Percentiles rank a stretch among this genome's conserved stretches.
Evolutionary conservation across 2,113 vertebrate species (phyloP).

Genomic region (Tachysurus vachellii): DNA sequence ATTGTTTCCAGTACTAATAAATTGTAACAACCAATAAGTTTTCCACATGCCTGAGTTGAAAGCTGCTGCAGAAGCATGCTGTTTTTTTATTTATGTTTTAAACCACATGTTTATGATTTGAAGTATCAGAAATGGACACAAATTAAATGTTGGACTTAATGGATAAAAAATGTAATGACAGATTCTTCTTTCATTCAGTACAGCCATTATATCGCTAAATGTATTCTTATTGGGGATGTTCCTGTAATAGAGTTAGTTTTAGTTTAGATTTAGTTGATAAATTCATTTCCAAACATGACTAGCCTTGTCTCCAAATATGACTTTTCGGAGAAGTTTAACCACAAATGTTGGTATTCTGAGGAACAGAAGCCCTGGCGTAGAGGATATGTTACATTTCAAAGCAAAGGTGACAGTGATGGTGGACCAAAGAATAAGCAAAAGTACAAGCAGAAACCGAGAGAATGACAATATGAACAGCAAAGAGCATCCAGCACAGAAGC

Average conservation of each 20-base stretch:
- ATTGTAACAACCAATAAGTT: not conserved
- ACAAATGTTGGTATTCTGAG: not conserved
- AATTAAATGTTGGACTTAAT: not conserved
- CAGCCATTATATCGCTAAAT: not conserved
- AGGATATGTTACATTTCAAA: constrained; percentile 51
- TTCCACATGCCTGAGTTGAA: not conserved
- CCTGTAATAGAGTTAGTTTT: not conserved
- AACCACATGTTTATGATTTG: not conserved
- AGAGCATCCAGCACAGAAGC: constrained; percentile 52
- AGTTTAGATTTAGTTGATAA: not conserved
- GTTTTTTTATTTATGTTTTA: not conserved
- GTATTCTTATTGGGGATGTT: not conserved
- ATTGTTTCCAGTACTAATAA: not conserved
- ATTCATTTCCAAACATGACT: not conserved
- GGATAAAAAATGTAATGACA: not conserved
- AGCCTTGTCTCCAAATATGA: not conserved
- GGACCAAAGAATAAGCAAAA: constrained; percentile 75
- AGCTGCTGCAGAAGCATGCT: not conserved
- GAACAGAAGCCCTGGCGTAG: not conserved
- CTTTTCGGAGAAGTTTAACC: not conserved
- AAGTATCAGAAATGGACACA: not conserved
- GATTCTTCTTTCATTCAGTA: not conserved
- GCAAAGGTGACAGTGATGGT: constrained; percentile 55
- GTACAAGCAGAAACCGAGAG: constrained; percentile 65
- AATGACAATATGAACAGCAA: constrained; percentile 51